phyloP scores from a whole-genome alignment of 2,797 vertebrate genomes.

The Cebuella pygmaea region DNA sequence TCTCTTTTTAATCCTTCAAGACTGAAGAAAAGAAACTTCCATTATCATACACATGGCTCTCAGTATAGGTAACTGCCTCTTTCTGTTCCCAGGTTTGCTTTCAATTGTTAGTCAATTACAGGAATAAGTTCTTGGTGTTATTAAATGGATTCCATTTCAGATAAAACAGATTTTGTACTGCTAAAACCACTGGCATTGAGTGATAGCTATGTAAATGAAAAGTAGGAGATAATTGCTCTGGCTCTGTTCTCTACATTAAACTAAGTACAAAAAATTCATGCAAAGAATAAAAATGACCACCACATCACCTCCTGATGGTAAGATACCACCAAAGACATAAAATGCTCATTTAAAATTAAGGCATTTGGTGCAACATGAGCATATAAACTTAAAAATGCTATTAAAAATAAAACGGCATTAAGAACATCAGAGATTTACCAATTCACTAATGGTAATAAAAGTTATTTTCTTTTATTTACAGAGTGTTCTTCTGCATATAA shows the following conservation, averaged over 20 bases:
- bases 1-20: constrained; percentile 68
- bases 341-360: constrained; percentile 9
- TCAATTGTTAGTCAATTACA: constrained; percentile 64
- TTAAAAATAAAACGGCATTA: background rate
- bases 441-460: background rate
- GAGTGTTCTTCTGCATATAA: background rate
- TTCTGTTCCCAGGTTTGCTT: constrained; percentile 55
- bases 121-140: constrained; percentile 47
- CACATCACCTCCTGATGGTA: background rate
- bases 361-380: background rate
- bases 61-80: constrained; percentile 76
- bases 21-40: background rate
- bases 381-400: background rate
- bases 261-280: constrained; percentile 49
- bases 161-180: constrained; percentile 74
- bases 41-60: constrained; percentile 20
- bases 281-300: constrained; percentile 1
- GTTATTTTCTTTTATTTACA: background rate
- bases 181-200: constrained; percentile 70
- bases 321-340: background rate
- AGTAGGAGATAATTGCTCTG: constrained; percentile 73
- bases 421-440: background rate
- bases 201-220: constrained; percentile 78
- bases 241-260: constrained; percentile 68
- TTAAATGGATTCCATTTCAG: constrained; percentile 67